Conservation (phyloP, 92 coral and sea anemone species). For the Virgularia gustaviana region DNA sequence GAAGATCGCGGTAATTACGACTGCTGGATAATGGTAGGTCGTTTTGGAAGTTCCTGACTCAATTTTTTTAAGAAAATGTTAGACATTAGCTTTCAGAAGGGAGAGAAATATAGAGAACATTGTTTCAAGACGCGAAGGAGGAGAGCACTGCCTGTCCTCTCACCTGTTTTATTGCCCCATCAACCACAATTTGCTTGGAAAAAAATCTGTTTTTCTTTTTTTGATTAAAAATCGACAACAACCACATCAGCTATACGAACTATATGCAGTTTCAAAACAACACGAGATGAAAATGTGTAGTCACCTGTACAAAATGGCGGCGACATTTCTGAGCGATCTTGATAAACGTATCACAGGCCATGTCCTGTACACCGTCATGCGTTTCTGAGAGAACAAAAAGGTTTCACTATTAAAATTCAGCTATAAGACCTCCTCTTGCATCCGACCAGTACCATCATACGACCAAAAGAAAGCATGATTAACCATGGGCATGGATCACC, state of each 20-base stretch:
- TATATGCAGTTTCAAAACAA: no score
- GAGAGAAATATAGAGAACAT: no score
- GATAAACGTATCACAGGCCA: conserved; percentile 99
- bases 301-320: conserved; percentile 94
- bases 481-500: no score
- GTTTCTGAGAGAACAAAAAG: conserved; percentile 64
- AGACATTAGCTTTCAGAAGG: no score
- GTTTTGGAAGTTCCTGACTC: no score
- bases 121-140: no score
- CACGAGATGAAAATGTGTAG: no score
- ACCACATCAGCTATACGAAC: conserved; percentile 1
- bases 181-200: conserved; percentile 37
- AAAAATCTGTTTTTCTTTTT: conserved; percentile 38
- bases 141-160: no score
- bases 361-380: conserved; percentile 98
- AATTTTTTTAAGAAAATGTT: no score
- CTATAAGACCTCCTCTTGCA: neutral
- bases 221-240: conserved; percentile 29
- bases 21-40: no score
- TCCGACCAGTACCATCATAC: neutral
- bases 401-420: neutral
- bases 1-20: no score
- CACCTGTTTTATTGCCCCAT: conserved; percentile 39
- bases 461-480: neutral
- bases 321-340: conserved; percentile 99